Evolutionary conservation across 1,140 invertebrate species (phyloP), one percentile per base, ranked within the genome.

Genomic region (Aphelinus atriplicis): DNA sequence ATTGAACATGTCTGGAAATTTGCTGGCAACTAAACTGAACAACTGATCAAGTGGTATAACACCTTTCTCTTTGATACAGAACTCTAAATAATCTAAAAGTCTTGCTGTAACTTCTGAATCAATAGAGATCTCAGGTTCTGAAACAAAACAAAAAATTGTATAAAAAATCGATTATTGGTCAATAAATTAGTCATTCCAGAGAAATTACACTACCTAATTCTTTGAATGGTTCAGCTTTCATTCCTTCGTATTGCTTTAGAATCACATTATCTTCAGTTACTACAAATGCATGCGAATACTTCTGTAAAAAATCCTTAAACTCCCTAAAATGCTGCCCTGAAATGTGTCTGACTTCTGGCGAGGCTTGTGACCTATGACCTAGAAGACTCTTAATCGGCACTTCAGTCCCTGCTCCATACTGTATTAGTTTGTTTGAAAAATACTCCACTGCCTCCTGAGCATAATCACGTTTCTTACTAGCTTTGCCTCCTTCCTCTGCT

Each of bases 321-420:
- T 98, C 96, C 84, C 94, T 95, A 78, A 97, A 94, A 82, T 97
- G 95, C 84, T 98, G 95, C 46, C 94, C 94, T 53, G 96, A 98
- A 78, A 98, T 96, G 84, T 98, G 96, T 70, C 97, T 91, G 72
- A 98, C 96, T 90, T 98, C 96, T 5, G 96, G 96, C 50, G 96
- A 96, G 7, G 97, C 97, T 88, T 97, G 96, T 58, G 95, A 97
- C 74, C 96, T 90, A 88, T 98, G 97, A 0, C 97, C 97, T 26
- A 98, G 89, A 57, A 98, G 90, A 86, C 95, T 96, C 86, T 96
- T 96, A 48, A 98, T 97, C 6, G 97, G 96, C 57, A 97, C 95
- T 90, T 97, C 94, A 3, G 94, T 96, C 73, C 95, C 94, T 77
- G 93, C 91, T 55, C 96, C 95, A 87, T 97, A 96, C 85, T 97